Base-by-base conservation (phyloP, 2,113 vertebrate genomes). In the Rhinichthys klamathensis region DNA sequence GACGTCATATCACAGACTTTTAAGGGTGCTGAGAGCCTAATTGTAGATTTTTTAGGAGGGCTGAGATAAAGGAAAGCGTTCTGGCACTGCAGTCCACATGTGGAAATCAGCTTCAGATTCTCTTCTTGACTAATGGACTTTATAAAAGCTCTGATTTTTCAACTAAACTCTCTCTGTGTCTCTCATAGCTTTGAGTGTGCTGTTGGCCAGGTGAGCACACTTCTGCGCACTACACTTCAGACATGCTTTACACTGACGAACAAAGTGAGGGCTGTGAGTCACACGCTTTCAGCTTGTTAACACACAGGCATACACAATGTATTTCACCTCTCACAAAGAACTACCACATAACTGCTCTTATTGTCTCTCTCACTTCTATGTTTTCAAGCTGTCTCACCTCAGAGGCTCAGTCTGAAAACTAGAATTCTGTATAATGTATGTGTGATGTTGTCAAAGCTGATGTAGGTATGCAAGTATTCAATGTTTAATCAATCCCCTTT, bases 201-300 rank as follows among this genome's bases (percentile, higher is more conserved):
- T 61, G 56, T 79, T 79, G 77, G 77, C 77, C 75, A 81, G 84
- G 80, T 85, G 84, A 88, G 65, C 51, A 85, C 56, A 61, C 74
- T 79, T 79, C 46, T 65, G 74, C 4, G 9, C 80, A 70, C 56
- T 63, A 56, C 83, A 75, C 79, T 88, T 88, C 87, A 88, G 83
- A 84, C 83, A 4, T 76, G 70, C 82, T 87, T 87, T 79, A 87
- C 30, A 60, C 79, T 78, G 83, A 85, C 27, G 61, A 79, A 85
- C 83, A 85, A 85, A 61, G 84, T 85, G 75, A 83, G 76, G 79
- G 77, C 60, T 75, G 67, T 88, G 87, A 82, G 61, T 88, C 87
- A 88, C 25, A 85, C 79, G 85, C 83, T 77, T 85, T 82, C 83
- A 82, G 18, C n/a, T 70, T 82, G 74, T 81, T 69, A 70, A 82